Conservation (phyloP, 1,140 invertebrate species). For the Drosophila tani region DNA sequence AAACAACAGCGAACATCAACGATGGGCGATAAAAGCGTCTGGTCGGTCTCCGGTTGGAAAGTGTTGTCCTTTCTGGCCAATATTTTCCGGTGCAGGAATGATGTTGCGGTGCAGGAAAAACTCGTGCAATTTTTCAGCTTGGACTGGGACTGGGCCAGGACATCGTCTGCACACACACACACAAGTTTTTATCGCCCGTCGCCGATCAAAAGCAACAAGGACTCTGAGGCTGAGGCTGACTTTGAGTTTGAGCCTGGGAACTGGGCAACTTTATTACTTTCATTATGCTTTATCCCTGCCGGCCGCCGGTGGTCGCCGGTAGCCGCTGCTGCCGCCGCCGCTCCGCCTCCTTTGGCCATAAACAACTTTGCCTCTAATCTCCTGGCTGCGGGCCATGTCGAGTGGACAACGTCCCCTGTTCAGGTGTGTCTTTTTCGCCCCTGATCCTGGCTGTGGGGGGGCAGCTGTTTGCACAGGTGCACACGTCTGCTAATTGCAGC, state of each 20-base stretch:
- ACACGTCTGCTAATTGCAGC: slow-evolving; percentile 75
- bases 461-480: slow-evolving; percentile 70
- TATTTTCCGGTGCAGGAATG: slow-evolving; percentile 42
- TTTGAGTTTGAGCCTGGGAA: slow-evolving; percentile 9
- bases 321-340: too few relatives aligned
- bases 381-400: slow-evolving; percentile 45
- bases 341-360: slow-evolving; percentile 54
- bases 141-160: neutral
- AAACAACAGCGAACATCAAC: slow-evolving; percentile 61
- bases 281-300: slow-evolving; percentile 73
- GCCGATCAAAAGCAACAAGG: slow-evolving; percentile 42
- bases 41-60: slow-evolving; percentile 42
- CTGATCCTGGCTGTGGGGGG: slow-evolving; percentile 15
- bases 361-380: slow-evolving; percentile 79
- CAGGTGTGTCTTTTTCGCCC: neutral
- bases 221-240: slow-evolving; percentile 4
- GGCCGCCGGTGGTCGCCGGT: neutral
- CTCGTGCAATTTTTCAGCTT: slow-evolving; percentile 30
- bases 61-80: slow-evolving; percentile 45
- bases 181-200: slow-evolving; percentile 72
- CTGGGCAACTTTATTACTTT: slow-evolving; percentile 78
- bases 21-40: slow-evolving; percentile 76
- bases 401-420: slow-evolving; percentile 19
- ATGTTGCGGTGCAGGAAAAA: slow-evolving; percentile 46
- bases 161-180: slow-evolving; percentile 30